Evolutionary conservation across 2,797 vertebrate species (phyloP), one percentile per base, ranked within the genome.

Genomic region (Peromyscus attwateri): DNA sequence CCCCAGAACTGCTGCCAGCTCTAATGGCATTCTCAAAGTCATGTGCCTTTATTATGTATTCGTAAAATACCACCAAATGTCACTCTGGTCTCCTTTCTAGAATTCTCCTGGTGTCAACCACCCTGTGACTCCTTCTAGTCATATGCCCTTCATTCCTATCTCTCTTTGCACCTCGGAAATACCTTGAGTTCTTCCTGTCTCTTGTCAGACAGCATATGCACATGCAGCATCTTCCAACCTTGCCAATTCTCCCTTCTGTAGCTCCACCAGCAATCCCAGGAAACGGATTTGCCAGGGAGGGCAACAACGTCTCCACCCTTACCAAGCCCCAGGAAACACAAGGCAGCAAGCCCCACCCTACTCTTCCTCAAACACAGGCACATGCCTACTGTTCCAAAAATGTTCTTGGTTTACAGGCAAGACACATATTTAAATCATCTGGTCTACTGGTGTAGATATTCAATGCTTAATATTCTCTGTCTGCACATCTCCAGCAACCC

Each of bases 381-480:
- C 62, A 25, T n/a, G 31, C 11, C 37, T 60, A n/a, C 75, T 0
- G 0, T 75, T 85, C 70, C 64, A 89, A 46, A 82, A 14, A 91
- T 79, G 80, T 37, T 91, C 52, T 95, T 79, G 88, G 68, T 52
- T 94, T 88, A 57, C 27, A 80, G 62, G 62, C 89, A 96, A 92
- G 92, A 94, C 62, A 92, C 81, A 90, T 57, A 37, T 57, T 92
- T 87, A 87, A 71, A 71, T 71, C 66, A 62, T 95, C 87, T 93
- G 75, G 23, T 89, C 87, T 89, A 23, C 75, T 81, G 64, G 31
- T 87, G 31, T 52, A 29, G n/a, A 4, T 52, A 19, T 82, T 79
- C 64, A 40, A 0, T 31, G 9, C 83, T 96, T 70, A 9, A 71
- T 64, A 40, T 79, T 90, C 80, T 52, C 79, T 49, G 75, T 76